Evolutionary conservation across 2,888 invertebrate genomes (phyloP), one percentile per base, ranked within the genome.

Genomic region (Drosophila cognata): DNA sequence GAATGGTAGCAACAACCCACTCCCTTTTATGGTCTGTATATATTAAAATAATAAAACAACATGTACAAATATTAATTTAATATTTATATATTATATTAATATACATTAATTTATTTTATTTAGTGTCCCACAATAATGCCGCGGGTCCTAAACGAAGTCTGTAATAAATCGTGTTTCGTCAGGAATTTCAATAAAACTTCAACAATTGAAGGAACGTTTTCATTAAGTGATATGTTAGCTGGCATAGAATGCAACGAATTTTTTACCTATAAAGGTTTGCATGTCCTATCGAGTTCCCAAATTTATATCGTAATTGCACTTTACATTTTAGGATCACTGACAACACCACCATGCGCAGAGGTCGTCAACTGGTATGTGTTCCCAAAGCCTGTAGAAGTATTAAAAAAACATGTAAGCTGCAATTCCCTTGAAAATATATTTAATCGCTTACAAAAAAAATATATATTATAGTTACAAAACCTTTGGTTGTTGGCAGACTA

Each of bases 261-360:
- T 29, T 73, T 89, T 31, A 57, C 65, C 0, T 90, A 90, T 31
- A 59, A 63, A 33, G 88, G 88, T 84, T 1, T 4, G 58, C 51
- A 25, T 50, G 3, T 2, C 25, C 16, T 1, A n/a, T 33, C 16
- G 28, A 16, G 18, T 31, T 28, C 3, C 36, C 33, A 31, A 51
- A 48, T 16, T 10, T 2, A 52, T 21, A 8, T 25, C 3, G 13
- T 11, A 56, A 29, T n/a, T 41, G 4, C 6, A 16, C 13, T 25
- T 28, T 5, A n/a, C 35, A 8, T 43, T 36, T 1, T 43, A 84
- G 90, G 85, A 2, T 85, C 85, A 0, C 65, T 85, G 0, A 85
- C 90, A 16, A 71, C 84, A 3, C 90, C 90, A 0, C 89, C 90
- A 7, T 89, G 81, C n/a, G 21, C 65, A 4, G 85, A 85, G 48